Evolutionary conservation across 2,888 invertebrate species (phyloP).

Genomic region (Bhutanitis thaidina): DNA sequence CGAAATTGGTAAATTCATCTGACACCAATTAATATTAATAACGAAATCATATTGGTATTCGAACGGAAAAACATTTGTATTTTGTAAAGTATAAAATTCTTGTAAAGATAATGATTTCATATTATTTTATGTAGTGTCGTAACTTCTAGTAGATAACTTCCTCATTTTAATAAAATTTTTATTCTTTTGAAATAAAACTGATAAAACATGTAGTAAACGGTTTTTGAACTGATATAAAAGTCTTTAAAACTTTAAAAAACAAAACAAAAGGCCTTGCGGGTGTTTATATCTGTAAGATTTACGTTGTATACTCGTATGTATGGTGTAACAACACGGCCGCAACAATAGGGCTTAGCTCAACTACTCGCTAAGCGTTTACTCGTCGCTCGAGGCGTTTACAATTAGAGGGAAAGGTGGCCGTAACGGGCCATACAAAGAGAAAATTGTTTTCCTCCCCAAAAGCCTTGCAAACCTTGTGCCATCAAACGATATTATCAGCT

Average conservation of each 20-base stretch:
- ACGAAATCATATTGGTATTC: too few relatives aligned
- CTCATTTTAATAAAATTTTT: too few relatives aligned
- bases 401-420: slow-evolving; percentile 50
- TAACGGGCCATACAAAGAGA: slow-evolving; percentile 42
- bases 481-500: slow-evolving; percentile 43
- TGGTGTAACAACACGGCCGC: slow-evolving; percentile 7
- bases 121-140: too few relatives aligned
- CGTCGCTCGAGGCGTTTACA: slow-evolving; percentile 45
- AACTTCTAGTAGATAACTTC: too few relatives aligned
- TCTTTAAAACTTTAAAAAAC: not conserved
- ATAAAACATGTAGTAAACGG: too few relatives aligned
- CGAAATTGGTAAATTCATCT: too few relatives aligned
- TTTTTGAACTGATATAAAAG: too few relatives aligned
- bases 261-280: slow-evolving; percentile 8
- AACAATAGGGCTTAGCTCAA: slow-evolving; percentile 19
- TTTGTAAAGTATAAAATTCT: too few relatives aligned
- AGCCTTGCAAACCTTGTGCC: slow-evolving; percentile 41
- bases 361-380: slow-evolving; percentile 34
- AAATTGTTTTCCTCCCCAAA: slow-evolving; percentile 52
- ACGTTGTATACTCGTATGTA: not conserved
- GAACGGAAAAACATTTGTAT: too few relatives aligned
- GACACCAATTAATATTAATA: too few relatives aligned
- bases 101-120: too few relatives aligned
- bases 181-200: too few relatives aligned
- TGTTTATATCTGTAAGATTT: not conserved